phyloP scores from a whole-genome alignment of 2,888 invertebrate species.

The Chouioia cunea region DNA sequence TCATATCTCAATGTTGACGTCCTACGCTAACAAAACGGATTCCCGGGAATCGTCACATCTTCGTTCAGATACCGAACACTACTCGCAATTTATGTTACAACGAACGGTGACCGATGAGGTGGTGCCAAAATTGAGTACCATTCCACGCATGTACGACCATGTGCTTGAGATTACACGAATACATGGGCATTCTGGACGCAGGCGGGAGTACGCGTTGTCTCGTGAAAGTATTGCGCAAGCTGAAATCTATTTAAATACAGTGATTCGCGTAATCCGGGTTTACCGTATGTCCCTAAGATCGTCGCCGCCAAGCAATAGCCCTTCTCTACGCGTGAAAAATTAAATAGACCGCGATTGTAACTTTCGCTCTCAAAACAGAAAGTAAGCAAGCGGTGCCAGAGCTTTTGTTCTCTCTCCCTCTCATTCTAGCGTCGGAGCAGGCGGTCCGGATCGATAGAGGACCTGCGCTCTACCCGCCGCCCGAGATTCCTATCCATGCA shows the following conservation, averaged over 20 bases:
- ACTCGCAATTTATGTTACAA: no score
- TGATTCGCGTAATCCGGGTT: no score
- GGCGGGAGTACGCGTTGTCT: no score
- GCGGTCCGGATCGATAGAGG: slow-evolving; percentile 59
- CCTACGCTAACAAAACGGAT: no score
- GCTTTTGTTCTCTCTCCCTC: not conserved
- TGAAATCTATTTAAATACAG: slow-evolving; percentile 5
- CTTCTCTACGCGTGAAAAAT: slow-evolving; percentile 13
- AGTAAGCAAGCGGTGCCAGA: slow-evolving; percentile 25
- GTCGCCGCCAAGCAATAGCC: not conserved
- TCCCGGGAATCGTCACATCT: no score
- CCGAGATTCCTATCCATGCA: slow-evolving; percentile 49
- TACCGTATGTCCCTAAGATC: not conserved
- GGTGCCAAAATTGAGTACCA: no score
- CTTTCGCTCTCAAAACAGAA: not conserved
- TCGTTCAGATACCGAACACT: no score
- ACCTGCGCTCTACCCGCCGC: slow-evolving; percentile 59
- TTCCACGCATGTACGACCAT: no score
- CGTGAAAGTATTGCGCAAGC: no score
- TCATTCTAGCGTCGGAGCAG: not conserved
- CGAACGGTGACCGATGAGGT: no score
- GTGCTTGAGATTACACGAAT: no score
- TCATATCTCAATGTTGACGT: no score
- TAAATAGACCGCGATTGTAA: not conserved
- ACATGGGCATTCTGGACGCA: not conserved